Evolutionary conservation across 2,113 vertebrate species (phyloP), one percentile per base, ranked within the genome.

Genomic region (Ameiurus melas): DNA sequence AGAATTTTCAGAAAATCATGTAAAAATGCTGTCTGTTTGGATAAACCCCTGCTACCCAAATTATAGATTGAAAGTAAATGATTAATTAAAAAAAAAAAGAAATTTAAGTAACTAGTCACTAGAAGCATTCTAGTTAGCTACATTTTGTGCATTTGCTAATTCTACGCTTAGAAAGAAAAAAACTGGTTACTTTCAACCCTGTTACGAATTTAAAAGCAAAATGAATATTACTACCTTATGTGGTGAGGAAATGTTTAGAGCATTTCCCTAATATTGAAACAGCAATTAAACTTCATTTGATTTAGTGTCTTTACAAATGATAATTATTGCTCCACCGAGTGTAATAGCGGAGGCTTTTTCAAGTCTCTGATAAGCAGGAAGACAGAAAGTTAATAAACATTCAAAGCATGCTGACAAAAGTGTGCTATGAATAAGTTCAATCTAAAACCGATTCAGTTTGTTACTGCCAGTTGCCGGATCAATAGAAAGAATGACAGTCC

Each of bases 291-390:
- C 64, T 70, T 68, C 17, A 20, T 70, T 22, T 81, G 62, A 43
- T 87, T 87, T 53, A 58, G 20, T 30, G 60, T 68, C 75, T 80
- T 80, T 80, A 86, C 39, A 79, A 80, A 86, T 55, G 60, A 43
- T 79, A 86, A 81, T 86, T 81, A 86, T 20, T 33, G 77, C 57
- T 68, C 78, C 9, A 71, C 60, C n/a, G 60, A 78, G 85, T 27
- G 85, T 19, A 25, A 51, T 13, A 78, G 39, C 2, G 75, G 53
- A 66, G 20, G 77, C 14, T 51, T 51, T 79, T 62, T 47, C 27
- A 9, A 22, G 77, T 53, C 27, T 66, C 20, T 39, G 62, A 70
- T 87, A 30, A 81, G n/a, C 14, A 66, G 75, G 58, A 43, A 86
- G 51, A 43, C 8, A 1, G 77, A 25, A 47, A 53, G 20, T 58